Base-by-base conservation (phyloP, 2,797 vertebrate species). In the Strix occidentalis region DNA sequence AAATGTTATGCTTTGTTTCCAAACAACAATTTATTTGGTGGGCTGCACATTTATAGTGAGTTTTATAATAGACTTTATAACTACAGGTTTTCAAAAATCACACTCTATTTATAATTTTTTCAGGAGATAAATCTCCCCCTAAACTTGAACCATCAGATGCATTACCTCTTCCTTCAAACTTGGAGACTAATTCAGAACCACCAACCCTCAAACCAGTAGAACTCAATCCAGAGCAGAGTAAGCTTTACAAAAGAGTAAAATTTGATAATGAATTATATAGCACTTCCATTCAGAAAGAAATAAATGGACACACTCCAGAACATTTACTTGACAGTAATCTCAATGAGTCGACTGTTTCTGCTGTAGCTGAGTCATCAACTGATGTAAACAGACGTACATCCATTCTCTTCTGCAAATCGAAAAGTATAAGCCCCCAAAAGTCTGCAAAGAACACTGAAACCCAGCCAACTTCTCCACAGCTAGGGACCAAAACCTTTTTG, bases 71-170 rank as follows among this genome's bases (percentile, higher is more conserved):
- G 97, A 97, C 90, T 97, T 97, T 98, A 96, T 98, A 97, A 98
- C 97, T 97, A 97, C 94, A 98, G 96, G 97, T 97, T 98, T 98
- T 98, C 98, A 98, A 98, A 98, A 98, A 98, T 97, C 97, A 98
- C 97, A 96, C 93, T 98, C 98, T 98, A 98, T 98, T 98, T 98
- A 98, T 98, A 98, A 98, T 98, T 98, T 98, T 98, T 98, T 98
- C 97, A 99, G 99, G 98, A 97, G 99, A 99, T 98, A 99, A 99
- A 98, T 99, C 99, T 98, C 99, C 99, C 98, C 99, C 99, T 96
- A 99, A 99, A 98, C 98, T 99, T 98, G 99, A 99, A 98, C 99
- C 98, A 85, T 99, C 99, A 83, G 99, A 99, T 98, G 98, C 99
- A 97, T 98, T 99, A 95, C 99, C 99, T 95, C 99, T 98, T 94